Conservation (phyloP, 2,113 vertebrate species). For the Gavialis gangeticus region DNA sequence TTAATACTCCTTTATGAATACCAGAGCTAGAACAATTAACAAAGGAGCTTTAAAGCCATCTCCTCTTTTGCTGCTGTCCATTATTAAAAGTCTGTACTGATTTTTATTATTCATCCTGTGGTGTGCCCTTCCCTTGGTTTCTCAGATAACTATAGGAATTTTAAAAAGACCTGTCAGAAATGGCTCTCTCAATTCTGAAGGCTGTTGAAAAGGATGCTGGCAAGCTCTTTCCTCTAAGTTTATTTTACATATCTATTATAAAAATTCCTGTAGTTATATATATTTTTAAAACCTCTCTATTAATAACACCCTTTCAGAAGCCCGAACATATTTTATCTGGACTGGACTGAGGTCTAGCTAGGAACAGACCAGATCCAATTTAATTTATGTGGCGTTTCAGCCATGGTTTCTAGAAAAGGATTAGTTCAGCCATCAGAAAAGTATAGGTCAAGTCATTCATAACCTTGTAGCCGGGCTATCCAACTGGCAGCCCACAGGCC, state of each 20-base stretch:
- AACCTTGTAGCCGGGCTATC: too few species aligned
- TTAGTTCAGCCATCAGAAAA: not conserved
- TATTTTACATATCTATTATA: not conserved
- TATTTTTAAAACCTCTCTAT: not conserved
- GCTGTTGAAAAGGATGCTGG: conserved; percentile 1
- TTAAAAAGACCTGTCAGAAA: conserved; percentile 21
- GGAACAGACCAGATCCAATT: not conserved
- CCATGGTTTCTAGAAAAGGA: not conserved
- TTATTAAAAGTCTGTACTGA: conserved; percentile 17
- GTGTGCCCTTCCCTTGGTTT: not conserved
- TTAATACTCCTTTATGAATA: not conserved
- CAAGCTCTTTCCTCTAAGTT: not conserved
- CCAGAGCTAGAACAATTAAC: not conserved
- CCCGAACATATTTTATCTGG: not conserved
- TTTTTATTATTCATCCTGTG: conserved; percentile 30
- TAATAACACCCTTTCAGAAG: not conserved
- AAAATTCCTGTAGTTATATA: too few species aligned
- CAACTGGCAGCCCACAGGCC: too few species aligned
- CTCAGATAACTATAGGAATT: conserved; percentile 30
- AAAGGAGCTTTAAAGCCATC: not conserved
- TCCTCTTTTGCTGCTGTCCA: not conserved
- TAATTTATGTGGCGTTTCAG: not conserved
- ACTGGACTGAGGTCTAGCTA: not conserved
- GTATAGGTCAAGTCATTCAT: too few species aligned
- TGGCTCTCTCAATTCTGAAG: not conserved